phyloP scores from a whole-genome alignment of 1,140 invertebrate species.

The Dermatophagoides farinae region DNA sequence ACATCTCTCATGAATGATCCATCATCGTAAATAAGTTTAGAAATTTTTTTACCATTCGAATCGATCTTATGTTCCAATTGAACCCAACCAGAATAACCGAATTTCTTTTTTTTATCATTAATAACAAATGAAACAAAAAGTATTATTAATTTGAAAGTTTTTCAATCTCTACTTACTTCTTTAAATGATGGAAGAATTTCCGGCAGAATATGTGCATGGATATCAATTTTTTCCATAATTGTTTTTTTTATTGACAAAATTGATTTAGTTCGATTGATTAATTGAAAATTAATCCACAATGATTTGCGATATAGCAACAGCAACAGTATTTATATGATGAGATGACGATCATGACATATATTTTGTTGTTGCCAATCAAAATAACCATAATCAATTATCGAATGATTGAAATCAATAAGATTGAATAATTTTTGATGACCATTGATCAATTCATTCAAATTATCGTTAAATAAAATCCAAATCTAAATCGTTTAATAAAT shows the following conservation, averaged over 20 bases:
- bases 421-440: not conserved
- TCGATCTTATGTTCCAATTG: conserved; percentile 28
- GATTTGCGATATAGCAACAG: too few relatives aligned
- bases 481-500: not conserved
- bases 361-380: too few relatives aligned
- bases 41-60: conserved; percentile 15
- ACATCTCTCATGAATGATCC: conserved; percentile 34
- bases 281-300: too few relatives aligned
- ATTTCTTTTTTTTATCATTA: conserved; percentile 25
- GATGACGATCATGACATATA: too few relatives aligned
- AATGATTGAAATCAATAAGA: too few relatives aligned
- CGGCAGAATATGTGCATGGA: conserved; percentile 38
- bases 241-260: not conserved
- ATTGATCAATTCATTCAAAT: not conserved
- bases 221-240: conserved; percentile 39
- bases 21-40: conserved; percentile 34
- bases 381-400: too few relatives aligned
- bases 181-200: conserved; percentile 33
- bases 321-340: too few relatives aligned
- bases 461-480: not conserved
- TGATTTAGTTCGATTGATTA: not conserved
- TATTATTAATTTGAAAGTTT: not conserved
- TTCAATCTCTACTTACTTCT: conserved; percentile 26
- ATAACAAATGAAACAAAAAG: not conserved
- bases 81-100: conserved; percentile 38